phyloP scores from a whole-genome alignment of 2,797 vertebrate genomes.

The Alca torda region DNA sequence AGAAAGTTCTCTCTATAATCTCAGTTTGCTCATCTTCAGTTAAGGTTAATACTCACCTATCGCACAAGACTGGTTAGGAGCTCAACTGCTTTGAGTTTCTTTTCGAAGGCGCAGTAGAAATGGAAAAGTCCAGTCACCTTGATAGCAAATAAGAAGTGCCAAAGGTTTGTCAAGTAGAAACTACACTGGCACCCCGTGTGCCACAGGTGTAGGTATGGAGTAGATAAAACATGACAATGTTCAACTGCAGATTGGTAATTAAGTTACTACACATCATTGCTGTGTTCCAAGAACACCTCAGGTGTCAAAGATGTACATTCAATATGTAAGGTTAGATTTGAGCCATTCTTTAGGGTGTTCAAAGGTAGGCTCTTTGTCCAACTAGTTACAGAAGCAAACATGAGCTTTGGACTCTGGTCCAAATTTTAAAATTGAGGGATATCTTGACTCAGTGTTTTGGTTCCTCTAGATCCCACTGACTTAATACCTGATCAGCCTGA shows the following conservation, averaged over 20 bases:
- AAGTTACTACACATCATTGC: neutral
- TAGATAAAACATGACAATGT: neutral
- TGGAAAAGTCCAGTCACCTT: neutral
- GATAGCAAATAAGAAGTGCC: neutral
- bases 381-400: neutral
- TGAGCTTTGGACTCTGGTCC: neutral
- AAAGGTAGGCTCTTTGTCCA: neutral
- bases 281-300: neutral
- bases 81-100: neutral
- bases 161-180: neutral
- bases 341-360: neutral
- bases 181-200: neutral
- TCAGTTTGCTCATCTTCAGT: neutral
- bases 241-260: neutral
- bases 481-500: neutral
- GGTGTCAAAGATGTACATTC: neutral
- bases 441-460: neutral
- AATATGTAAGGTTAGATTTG: neutral
- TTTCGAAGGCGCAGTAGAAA: neutral
- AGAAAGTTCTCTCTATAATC: neutral
- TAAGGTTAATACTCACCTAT: neutral
- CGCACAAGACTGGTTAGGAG: neutral
- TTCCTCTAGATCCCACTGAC: neutral
- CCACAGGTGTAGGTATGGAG: neutral
- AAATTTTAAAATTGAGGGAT: neutral